Percentiles rank a stretch among this genome's conserved stretches.
phyloP scores from a whole-genome alignment of 2,888 invertebrate genomes.

The Phalera bucephala region DNA sequence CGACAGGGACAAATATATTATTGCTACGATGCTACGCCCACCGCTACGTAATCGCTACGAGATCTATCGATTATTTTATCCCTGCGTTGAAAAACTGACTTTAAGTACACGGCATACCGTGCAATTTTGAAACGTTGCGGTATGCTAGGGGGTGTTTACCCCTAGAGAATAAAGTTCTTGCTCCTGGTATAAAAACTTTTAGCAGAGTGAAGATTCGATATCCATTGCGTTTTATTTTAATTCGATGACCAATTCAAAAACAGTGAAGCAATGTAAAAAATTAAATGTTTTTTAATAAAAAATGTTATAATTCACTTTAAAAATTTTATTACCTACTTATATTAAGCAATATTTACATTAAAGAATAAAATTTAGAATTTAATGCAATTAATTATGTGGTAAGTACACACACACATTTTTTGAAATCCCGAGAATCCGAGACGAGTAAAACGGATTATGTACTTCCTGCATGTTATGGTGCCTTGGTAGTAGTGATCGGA shows the following conservation, averaged over 20 bases:
- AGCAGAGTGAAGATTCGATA: background rate
- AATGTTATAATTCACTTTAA: too few species aligned
- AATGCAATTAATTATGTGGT: too few species aligned
- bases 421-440: constrained; percentile 6
- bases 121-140: constrained; percentile 10
- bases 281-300: too few species aligned
- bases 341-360: too few species aligned
- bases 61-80: constrained; percentile 43
- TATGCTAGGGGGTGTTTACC: constrained; percentile 9
- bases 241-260: constrained; percentile 10
- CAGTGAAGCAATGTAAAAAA: background rate
- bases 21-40: constrained; percentile 41
- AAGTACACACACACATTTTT: too few species aligned
- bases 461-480: constrained; percentile 44
- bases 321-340: too few species aligned
- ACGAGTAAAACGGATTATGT: constrained; percentile 53
- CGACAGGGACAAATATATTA: too few species aligned
- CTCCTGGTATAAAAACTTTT: constrained; percentile 16
- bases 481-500: constrained; percentile 67
- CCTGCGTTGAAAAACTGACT: constrained; percentile 15
- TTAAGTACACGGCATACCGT: constrained; percentile 3
- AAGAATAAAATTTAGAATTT: too few species aligned
- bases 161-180: constrained; percentile 10
- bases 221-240: constrained; percentile 13
- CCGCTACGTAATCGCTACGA: constrained; percentile 52